Conservation (phyloP, 2,888 invertebrate genomes). For the Osmoderma eremita region DNA sequence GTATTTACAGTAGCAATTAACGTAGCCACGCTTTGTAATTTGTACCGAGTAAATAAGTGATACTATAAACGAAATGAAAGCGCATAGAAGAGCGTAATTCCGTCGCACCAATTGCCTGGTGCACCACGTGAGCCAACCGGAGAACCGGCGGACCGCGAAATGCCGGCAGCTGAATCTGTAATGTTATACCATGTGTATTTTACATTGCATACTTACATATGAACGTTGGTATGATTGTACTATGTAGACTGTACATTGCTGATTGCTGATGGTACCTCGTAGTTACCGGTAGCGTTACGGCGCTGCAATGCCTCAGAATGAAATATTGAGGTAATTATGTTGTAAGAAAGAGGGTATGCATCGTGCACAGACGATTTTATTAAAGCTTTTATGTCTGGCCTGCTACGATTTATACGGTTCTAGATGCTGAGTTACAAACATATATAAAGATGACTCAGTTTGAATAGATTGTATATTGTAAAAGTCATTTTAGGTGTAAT, state of each 20-base stretch:
- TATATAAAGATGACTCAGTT: too few species aligned
- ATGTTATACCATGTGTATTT: neutral
- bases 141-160: neutral
- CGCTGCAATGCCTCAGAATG: conserved; percentile 7
- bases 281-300: neutral
- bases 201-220: too few species aligned
- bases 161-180: conserved; percentile 12
- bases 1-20: conserved; percentile 23
- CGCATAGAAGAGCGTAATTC: conserved; percentile 4
- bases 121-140: conserved; percentile 2
- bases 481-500: too few species aligned
- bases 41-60: conserved; percentile 16
- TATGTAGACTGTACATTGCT: conserved; percentile 7
- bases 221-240: conserved; percentile 8
- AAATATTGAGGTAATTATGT: conserved; percentile 34
- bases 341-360: conserved; percentile 23
- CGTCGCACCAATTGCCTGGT: neutral
- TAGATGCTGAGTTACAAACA: too few species aligned
- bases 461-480: too few species aligned
- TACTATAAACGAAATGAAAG: conserved; percentile 6
- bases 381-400: conserved; percentile 32
- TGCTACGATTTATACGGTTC: conserved; percentile 27
- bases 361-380: conserved; percentile 26
- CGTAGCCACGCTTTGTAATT: conserved; percentile 16
- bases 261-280: neutral